Conservation (phyloP, 2,888 invertebrate species). For the Arrhopalites spinosus region DNA sequence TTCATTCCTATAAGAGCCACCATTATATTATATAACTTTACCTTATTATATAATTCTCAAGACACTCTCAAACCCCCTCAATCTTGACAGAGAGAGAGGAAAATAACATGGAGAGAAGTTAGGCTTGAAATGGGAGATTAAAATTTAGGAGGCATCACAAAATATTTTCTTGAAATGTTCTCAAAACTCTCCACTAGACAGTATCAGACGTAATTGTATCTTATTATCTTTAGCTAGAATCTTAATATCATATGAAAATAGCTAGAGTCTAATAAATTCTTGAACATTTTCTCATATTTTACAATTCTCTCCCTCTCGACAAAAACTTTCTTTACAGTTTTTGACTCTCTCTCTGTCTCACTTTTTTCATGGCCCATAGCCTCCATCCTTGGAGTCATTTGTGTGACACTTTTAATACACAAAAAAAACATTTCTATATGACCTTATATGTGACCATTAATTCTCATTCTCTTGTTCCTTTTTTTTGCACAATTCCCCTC, state of each 20-base stretch:
- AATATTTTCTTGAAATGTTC: slow-evolving; percentile 7
- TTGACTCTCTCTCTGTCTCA: background rate
- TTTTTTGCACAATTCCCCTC: too few relatives aligned
- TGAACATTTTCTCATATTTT: background rate
- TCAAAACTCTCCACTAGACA: background rate
- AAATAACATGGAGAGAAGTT: background rate
- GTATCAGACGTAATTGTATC: slow-evolving; percentile 2
- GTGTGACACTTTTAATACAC: too few relatives aligned
- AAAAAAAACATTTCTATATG: too few relatives aligned
- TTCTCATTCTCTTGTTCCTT: too few relatives aligned
- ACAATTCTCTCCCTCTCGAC: background rate
- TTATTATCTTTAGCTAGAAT: slow-evolving; percentile 8
- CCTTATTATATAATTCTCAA: background rate
- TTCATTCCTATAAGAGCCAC: background rate
- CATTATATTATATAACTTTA: too few relatives aligned
- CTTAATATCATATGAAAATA: slow-evolving; percentile 24
- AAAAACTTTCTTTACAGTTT: background rate
- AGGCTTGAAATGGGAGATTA: slow-evolving; percentile 22
- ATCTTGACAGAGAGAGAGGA: background rate
- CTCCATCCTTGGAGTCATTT: too few relatives aligned
- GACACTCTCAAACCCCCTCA: background rate
- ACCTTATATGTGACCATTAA: too few relatives aligned
- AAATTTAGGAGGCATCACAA: slow-evolving; percentile 30
- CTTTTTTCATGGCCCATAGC: too few relatives aligned
- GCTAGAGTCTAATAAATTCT: slow-evolving; percentile 8